Percentiles rank a stretch among this genome's conserved stretches.
phyloP scores from a whole-genome alignment of 2,797 vertebrate species.

The Pseudotriccus pelzelni region DNA sequence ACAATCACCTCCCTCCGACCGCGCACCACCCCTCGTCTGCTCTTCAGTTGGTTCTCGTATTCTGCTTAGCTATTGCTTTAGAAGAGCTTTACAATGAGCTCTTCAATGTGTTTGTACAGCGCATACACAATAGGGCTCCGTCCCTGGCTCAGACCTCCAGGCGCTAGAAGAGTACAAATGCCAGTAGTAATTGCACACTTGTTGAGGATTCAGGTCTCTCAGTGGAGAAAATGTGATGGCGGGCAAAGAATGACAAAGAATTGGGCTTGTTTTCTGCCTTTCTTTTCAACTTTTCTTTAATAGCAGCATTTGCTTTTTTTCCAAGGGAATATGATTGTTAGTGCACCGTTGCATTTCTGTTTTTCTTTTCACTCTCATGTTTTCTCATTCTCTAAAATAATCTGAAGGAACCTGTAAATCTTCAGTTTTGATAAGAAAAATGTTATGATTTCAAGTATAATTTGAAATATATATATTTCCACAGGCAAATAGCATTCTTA shows the following conservation, averaged over 20 bases:
- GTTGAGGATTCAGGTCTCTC: accelerated
- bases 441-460: neutral
- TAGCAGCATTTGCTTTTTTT: neutral
- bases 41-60: neutral
- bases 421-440: neutral
- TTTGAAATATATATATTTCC: neutral
- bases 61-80: neutral
- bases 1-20: neutral
- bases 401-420: neutral
- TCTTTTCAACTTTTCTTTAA: neutral
- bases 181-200: neutral
- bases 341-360: neutral
- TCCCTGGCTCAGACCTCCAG: neutral
- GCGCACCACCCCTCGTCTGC: neutral
- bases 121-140: neutral
- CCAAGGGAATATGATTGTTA: neutral
- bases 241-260: neutral
- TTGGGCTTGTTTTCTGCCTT: neutral
- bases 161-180: neutral
- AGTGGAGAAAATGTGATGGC: neutral
- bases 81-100: neutral
- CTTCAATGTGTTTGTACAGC: neutral
- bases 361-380: neutral
- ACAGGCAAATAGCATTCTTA: neutral
- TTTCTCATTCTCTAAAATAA: neutral